These are phyloP conservation scores for Chymomyza procnemis DNA, from an alignment of 2,888 invertebrate genomes.

Conservation along the genomic window DNA sequence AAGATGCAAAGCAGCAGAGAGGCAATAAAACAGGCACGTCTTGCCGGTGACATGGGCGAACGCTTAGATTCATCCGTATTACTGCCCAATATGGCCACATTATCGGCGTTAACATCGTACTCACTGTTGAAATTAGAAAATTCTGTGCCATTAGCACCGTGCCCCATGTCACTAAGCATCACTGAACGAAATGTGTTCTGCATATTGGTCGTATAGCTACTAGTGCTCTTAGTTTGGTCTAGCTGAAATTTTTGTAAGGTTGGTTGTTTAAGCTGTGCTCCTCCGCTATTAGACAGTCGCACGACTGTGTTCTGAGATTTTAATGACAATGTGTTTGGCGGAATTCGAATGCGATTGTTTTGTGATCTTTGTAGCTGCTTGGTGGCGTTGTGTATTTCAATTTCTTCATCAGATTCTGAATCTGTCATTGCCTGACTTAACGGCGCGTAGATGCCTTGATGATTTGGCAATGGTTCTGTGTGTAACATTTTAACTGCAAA, in stretches of 20 bases:
- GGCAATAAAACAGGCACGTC: slow-evolving; percentile 84
- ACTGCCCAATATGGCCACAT: slow-evolving; percentile 76
- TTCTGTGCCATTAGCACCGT: slow-evolving; percentile 62
- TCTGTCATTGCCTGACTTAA: slow-evolving; percentile 88
- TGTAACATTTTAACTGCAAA: slow-evolving; percentile 76
- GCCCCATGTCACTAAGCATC: slow-evolving; percentile 72
- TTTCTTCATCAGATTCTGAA: slow-evolving; percentile 87
- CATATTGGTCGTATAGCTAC: slow-evolving; percentile 70
- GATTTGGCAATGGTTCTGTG: slow-evolving; percentile 74
- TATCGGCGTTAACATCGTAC: slow-evolving; percentile 76
- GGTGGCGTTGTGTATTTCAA: slow-evolving; percentile 62
- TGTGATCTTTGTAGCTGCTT: slow-evolving; percentile 51
- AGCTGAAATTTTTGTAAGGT: slow-evolving; percentile 25
- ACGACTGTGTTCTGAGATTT: slow-evolving; percentile 46
- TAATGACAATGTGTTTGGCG: slow-evolving; percentile 61
- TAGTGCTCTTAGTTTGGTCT: slow-evolving; percentile 34
- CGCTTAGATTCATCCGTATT: slow-evolving; percentile 78
- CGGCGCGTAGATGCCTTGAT: slow-evolving; percentile 84
- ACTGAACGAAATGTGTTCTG: slow-evolving; percentile 76
- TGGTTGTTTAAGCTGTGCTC: slow-evolving; percentile 26
- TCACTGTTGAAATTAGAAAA: slow-evolving; percentile 76
- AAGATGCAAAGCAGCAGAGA: slow-evolving; percentile 86
- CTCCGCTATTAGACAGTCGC: slow-evolving; percentile 30
- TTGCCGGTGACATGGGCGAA: slow-evolving; percentile 82
- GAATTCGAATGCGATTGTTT: slow-evolving; percentile 58